Conservation (phyloP, 2,797 vertebrate species). For the Euphonia xanthogaster region DNA sequence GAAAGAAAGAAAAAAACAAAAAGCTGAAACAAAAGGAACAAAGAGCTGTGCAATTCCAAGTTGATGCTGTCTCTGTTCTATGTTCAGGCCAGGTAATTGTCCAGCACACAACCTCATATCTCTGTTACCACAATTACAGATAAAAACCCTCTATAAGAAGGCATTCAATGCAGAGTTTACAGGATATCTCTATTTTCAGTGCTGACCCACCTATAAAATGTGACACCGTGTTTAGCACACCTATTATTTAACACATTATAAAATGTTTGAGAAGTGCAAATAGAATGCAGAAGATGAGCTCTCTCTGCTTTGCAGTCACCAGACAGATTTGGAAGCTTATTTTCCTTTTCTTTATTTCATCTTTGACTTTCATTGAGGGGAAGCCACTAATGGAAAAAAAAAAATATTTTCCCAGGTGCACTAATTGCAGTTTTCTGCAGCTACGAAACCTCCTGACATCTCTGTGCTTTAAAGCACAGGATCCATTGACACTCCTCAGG, state of each 20-base stretch:
- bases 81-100: neutral
- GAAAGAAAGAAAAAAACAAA: neutral
- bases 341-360: neutral
- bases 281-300: neutral
- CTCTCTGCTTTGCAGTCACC: neutral
- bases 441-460: neutral
- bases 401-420: neutral
- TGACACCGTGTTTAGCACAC: neutral
- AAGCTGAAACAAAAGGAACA: accelerated
- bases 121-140: neutral
- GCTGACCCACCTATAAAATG: neutral
- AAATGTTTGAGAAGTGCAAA: neutral
- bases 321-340: neutral
- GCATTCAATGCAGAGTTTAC: neutral
- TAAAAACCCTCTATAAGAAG: neutral
- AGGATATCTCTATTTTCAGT: neutral
- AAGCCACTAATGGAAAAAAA: neutral
- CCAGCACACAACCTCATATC: neutral
- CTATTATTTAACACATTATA: neutral
- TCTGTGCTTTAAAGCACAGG: neutral
- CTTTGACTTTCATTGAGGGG: neutral
- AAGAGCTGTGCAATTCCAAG: neutral
- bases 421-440: neutral
- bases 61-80: neutral
- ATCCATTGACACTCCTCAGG: neutral